Base-by-base conservation (phyloP, 1,140 invertebrate species). In the Lithobius niger region DNA sequence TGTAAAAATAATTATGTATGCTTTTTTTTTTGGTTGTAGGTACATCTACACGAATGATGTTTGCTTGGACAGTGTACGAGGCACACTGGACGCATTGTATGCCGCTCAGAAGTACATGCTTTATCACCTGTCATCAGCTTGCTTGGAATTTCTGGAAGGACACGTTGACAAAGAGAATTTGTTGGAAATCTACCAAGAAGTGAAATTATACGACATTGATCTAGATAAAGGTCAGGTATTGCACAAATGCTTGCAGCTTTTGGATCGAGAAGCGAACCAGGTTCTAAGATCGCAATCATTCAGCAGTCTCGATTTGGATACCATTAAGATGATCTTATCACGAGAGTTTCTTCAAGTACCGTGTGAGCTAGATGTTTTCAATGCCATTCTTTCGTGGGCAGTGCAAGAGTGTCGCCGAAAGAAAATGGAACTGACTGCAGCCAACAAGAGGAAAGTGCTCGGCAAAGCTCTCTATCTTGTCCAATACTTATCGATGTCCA, bases 91-190 rank as follows among this genome's bases (percentile, higher is more conserved):
- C 4, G 79, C 82, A 0, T 72, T 84, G 0, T 77, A 82, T 61
- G 79, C 78, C 1, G 79, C 81, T 3, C 78, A 82, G 61, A 79
- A 82, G 57, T 84, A 83, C 59, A 67, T 82, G 2, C 81, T 82
- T 54, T 72, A 76, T 1, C 77, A 74, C 27, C 69, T 85, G 10
- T 77, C 78, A 16, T 68, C 74, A 45, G 65, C 77, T 13, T 82
- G 82, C 52, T 76, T 81, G 2, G 66, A 73, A 6, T 81, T 78
- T 51, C 69, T 85, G 1, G 74, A 75, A 18, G 60, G 61, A 1
- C 72, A 76, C 55, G 57, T 77, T 0, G 71, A 62, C 1, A 54
- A 67, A 0, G 61, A 63, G 1, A 77, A 73, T n/a, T 76, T 77
- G 1, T 67, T 79, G 0, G 60, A 69, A 27, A 71, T 79, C 44